Base-by-base conservation (phyloP, 2,888 invertebrate species). In the Caenorhabditis angaria region DNA sequence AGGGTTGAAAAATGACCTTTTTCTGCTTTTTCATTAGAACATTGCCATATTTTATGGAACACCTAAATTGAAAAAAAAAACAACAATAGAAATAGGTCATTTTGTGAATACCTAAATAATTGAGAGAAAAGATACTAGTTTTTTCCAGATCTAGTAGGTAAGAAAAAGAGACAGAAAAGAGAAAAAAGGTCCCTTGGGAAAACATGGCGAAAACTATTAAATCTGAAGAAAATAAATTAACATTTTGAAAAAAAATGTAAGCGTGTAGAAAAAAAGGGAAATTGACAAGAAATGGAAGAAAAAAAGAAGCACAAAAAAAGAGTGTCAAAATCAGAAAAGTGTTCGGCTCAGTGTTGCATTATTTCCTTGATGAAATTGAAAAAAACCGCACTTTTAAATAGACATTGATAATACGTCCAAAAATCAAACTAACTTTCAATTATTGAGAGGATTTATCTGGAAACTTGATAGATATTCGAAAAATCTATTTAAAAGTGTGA, bases 161-260 rank as follows among this genome's bases (percentile, higher is more conserved):
- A n/a, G n/a, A n/a, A 32, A 32, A 32, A 32, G 10, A 10, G 10
- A 32, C 10, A 10, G 10, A 32, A 32, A 32, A 32, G 10, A 32
- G 10, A 10, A 32, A 10, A 32, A 32, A 32, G 2, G 41, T 41
- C 18, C 41, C 41, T 18, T 18, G 18, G 41, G 41, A 18, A 41
- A 3, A 14, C 41, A 14, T 3, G 41, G 18, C 41, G 18, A 41
- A 41, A 12, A 41, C 41, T 41, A 41, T 41, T 41, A 41, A 41
- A 41, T 41, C 41, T 41, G 41, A 41, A 41, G 41, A 41, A 41
- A 41, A 41, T 41, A 41, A 41, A 41, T 41, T 41, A 32, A 32
- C 32, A 32, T 32, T 32, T 32, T 32, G 32, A n/a, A n/a, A 5
- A 41, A 41, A 41, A 18, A 18, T 41, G 41, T 14, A 41, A 3